Base-by-base conservation (phyloP, 2,797 vertebrate species). In the Austrolebias charrua region DNA sequence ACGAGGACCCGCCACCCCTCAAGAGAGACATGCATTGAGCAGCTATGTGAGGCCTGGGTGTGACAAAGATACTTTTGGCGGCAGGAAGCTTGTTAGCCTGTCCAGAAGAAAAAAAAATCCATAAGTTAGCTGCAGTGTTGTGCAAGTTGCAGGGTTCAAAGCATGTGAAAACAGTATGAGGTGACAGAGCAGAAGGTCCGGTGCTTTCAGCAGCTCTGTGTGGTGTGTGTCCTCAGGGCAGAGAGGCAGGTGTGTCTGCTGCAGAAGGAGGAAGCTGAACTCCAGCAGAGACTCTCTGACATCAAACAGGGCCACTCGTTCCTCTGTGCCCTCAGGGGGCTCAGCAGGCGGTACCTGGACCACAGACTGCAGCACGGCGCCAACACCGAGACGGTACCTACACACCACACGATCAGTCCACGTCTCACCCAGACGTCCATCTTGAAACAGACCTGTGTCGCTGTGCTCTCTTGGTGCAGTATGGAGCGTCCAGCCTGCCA, bases 221-320 rank as follows among this genome's bases (percentile, higher is more conserved):
- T 24, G 24, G 14, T 16, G 24, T 56, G n/a, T 1, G 73, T 11
- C 28, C 40, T 56, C 53, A 91, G 90, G 44, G 73, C 79, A 1
- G 80, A 91, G 66, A 81, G 78, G 45, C 31, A 79, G 55, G 1
- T 60, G 9, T 24, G 4, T 4, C 14, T 67, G n/a, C 63, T 84
- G 28, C 50, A 86, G 10, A 88, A 86, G 46, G 80, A 89, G 53
- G 58, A 83, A 55, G 33, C 16, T 10, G 64, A 82, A 18, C 80
- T 88, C 1, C 4, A 77, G 11, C 54, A 55, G 33, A 24, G 78
- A 55, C 33, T 86, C 20, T 8, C 68, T 15, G 84, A 89, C 56
- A 68, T 91, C 38, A 83, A 43, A 62, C 64, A 0, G 70, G 71
- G 85, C 54, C 49, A 13, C 0, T 35, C 66, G 19, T 86, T 89